phyloP scores from a whole-genome alignment of 1,140 invertebrate species.

The Drosophila tristis region DNA sequence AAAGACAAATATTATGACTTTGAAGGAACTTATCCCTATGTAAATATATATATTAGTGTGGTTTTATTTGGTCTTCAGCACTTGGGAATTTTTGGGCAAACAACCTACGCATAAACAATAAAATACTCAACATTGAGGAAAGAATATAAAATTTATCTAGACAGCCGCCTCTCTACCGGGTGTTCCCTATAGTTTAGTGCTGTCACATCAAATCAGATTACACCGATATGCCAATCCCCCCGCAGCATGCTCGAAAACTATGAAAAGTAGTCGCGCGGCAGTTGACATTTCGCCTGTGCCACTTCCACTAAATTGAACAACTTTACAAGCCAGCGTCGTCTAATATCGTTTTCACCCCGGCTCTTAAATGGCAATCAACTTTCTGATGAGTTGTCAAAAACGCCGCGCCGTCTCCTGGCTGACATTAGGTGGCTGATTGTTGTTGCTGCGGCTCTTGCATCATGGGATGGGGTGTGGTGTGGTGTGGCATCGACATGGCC shows the following conservation, averaged over 20 bases:
- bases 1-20: too few relatives aligned
- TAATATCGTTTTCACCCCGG: slow-evolving; percentile 44
- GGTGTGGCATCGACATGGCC: slow-evolving; percentile 14
- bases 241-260: slow-evolving; percentile 27
- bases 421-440: slow-evolving; percentile 30
- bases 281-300: slow-evolving; percentile 52
- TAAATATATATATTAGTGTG: too few relatives aligned
- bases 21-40: too few relatives aligned
- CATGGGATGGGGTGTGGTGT: neutral
- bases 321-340: slow-evolving; percentile 54
- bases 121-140: neutral
- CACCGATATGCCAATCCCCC: slow-evolving; percentile 14
- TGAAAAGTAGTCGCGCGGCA: slow-evolving; percentile 43
- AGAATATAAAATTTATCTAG: neutral
- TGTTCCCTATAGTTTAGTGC: neutral
- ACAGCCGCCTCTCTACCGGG: slow-evolving; percentile 10
- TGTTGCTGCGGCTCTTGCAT: slow-evolving; percentile 16
- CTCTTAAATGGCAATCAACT: slow-evolving; percentile 61
- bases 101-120: too few relatives aligned
- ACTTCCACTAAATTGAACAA: slow-evolving; percentile 60
- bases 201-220: slow-evolving; percentile 31
- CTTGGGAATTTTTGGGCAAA: too few relatives aligned
- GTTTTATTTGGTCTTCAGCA: too few relatives aligned
- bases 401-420: slow-evolving; percentile 26
- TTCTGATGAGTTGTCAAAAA: slow-evolving; percentile 61